Conservation (phyloP, 2,113 vertebrate genomes). For the Nibea coibor region DNA sequence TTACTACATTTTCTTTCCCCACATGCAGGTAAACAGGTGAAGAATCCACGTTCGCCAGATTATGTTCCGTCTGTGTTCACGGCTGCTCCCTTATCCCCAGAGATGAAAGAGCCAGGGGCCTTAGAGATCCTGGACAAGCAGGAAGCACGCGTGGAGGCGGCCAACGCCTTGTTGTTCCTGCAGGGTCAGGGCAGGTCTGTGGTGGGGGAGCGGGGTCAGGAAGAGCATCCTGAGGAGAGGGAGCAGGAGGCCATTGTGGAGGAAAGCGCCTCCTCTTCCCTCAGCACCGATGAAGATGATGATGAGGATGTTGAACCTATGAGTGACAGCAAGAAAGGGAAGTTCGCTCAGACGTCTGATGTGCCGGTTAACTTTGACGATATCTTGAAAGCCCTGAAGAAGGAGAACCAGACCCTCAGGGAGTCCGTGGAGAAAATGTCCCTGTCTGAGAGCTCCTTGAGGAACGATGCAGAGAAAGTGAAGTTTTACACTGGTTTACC, state of each 20-base stretch:
- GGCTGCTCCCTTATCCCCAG: slow-evolving; percentile 62
- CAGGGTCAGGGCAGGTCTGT: slow-evolving; percentile 78
- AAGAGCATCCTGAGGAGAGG: slow-evolving; percentile 26
- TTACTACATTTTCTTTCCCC: slow-evolving; percentile 4
- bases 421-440: slow-evolving; percentile 83
- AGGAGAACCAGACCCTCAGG: slow-evolving; percentile 80
- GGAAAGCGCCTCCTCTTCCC: slow-evolving; percentile 70
- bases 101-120: slow-evolving; percentile 74
- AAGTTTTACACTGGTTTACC: slow-evolving; percentile 84
- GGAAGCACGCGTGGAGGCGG: slow-evolving; percentile 84
- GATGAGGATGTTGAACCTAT: slow-evolving; percentile 33
- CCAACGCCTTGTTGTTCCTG: slow-evolving; percentile 83
- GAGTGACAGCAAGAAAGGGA: slow-evolving; percentile 69
- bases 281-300: slow-evolving; percentile 68
- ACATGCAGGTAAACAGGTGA: slow-evolving; percentile 83
- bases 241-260: slow-evolving; percentile 44
- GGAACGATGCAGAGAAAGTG: slow-evolving; percentile 82
- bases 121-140: slow-evolving; percentile 80
- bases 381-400: slow-evolving; percentile 72
- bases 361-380: slow-evolving; percentile 67
- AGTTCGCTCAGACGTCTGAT: slow-evolving; percentile 36
- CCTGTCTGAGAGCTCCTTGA: slow-evolving; percentile 79
- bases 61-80: slow-evolving; percentile 83
- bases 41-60: slow-evolving; percentile 83
- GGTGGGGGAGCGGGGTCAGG: slow-evolving; percentile 37